Conservation (phyloP, 2,113 vertebrate species). For the Rhinoderma darwinii region DNA sequence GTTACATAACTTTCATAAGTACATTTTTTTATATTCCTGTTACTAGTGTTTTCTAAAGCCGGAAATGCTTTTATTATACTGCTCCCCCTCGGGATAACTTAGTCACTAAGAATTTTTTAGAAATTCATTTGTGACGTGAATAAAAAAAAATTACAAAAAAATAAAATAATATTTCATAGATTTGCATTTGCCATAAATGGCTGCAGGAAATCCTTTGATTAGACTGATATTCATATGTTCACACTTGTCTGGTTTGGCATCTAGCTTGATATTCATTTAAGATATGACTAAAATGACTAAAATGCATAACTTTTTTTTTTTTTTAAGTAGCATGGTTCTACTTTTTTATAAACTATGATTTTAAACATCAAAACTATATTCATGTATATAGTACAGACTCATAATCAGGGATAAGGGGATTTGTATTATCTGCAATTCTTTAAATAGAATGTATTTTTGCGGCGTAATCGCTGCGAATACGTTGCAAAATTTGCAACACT, state of each 20-base stretch:
- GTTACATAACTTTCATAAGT: conserved; percentile 30
- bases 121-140: not conserved
- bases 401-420: too few species aligned
- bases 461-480: too few species aligned
- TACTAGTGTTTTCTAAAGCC: not conserved
- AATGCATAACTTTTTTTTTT: too few species aligned
- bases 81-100: conserved; percentile 33
- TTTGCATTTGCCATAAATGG: conserved; percentile 33
- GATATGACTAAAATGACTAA: not conserved
- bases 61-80: conserved; percentile 32
- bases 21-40: not conserved
- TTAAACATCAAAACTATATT: too few species aligned
- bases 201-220: not conserved
- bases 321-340: too few species aligned
- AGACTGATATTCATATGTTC: not conserved
- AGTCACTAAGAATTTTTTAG: conserved; percentile 33
- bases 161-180: not conserved
- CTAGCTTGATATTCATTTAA: not conserved
- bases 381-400: too few species aligned
- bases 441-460: too few species aligned
- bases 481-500: too few species aligned
- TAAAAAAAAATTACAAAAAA: not conserved
- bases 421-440: too few species aligned
- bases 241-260: not conserved
- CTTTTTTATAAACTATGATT: too few species aligned